Evolutionary conservation across 1,140 invertebrate genomes (phyloP), one percentile per base, ranked within the genome.

Genomic region (Halotydeus destructor): DNA sequence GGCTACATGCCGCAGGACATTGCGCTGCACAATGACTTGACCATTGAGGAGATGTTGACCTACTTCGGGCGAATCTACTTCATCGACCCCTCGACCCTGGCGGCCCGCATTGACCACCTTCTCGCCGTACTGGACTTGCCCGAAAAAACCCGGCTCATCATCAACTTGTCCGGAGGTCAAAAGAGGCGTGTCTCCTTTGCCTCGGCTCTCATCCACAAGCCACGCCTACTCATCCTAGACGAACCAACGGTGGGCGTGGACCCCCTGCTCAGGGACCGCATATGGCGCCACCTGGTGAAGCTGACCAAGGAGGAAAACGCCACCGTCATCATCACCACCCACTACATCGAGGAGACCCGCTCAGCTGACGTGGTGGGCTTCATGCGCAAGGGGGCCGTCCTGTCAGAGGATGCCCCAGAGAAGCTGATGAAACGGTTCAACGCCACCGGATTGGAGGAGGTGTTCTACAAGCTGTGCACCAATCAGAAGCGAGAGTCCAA

Each of bases 61-160:
- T 94, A 89, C 56, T 94, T 93, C 59, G 86, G 86, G 18, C 80
- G 81, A 70, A 78, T 94, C 51, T 83, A 86, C 55, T 77, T 80
- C 40, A 86, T 94, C 82, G 66, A 41, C 9, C 14, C 25, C n/a
- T 33, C 38, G 11, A 3, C 36, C 6, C 24, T 55, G 16, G 11
- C 41, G 12, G 73, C 79, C 45, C 70, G 83, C 50, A 69, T 83
- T 45, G 69, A 76, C 43, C 93, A 93, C 61, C 65, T 96, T 3
- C 58, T 93, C 1, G 75, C 82, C 54, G 86, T 94, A 57, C 65
- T 89, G 5, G 78, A 85, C 59, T 62, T 89, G 47, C 81, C 82
- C 2, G 73, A 76, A 49, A 69, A 25, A 22, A 21, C 35, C 12
- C 14, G n/a, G 5, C 31, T 36, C 27, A 52, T 57, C 5, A 45